Base-by-base conservation (phyloP, 2,888 invertebrate species). In the Drosophila kokeensis region DNA sequence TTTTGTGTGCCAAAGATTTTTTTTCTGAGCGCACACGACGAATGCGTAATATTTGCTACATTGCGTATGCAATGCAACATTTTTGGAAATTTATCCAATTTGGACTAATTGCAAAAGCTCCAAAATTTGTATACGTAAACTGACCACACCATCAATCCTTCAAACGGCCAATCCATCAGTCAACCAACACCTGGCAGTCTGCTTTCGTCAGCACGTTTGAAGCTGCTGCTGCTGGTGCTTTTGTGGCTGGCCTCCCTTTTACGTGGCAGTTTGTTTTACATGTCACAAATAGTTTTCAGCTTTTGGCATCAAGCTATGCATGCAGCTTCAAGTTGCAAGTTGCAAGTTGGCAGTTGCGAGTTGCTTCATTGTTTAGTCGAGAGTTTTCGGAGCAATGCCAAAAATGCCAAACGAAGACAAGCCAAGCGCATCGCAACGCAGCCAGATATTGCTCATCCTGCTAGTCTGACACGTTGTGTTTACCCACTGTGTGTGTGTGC, bases 221-320 rank as follows among this genome's bases (percentile, higher is more conserved):
- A 48, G 30, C 45, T 68, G 32, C 27, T 0, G 15, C 30, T 69
- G 29, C 18, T 21, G 52, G 4, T 58, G 49, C 8, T 62, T 54
- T 45, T 59, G 36, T 40, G 38, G 61, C 42, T 54, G 38, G 42
- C 34, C 42, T 34, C 30, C 34, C 38, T 61, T 54, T 55, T 48
- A 21, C 36, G 38, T 59, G 42, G 32, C 57, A 60, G 66, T 68
- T 65, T 71, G 61, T 67, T 74, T 71, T 87, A 69, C 84, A 71
- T 82, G 69, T 76, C 73, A 57, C 73, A 83, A 85, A 87, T 87
- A 82, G 73, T 69, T 82, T 59, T 36, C 50, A 65, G 64, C 68
- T 72, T 72, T 77, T 60, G 75, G 55, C 60, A 34, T 34, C 49
- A 48, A 64, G 54, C 54, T 57, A 54, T 50, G 57, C 42, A 57